Base-by-base conservation (phyloP, 1,140 invertebrate genomes). In the Bradysia coprophila region DNA sequence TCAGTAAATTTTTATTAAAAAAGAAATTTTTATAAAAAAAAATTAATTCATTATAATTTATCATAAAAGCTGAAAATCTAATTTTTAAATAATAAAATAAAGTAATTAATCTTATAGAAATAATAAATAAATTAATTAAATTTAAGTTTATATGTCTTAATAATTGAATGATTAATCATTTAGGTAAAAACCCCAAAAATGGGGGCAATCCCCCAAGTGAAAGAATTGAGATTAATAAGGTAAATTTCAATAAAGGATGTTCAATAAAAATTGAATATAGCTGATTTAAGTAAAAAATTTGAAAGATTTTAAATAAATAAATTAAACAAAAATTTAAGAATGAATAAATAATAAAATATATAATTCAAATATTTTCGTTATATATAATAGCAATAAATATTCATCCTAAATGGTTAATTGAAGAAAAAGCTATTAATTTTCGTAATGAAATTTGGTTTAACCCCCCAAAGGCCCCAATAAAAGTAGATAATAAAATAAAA, bases 341-440 rank as follows among this genome's bases (percentile, higher is more conserved):
- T 24, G 48, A 52, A 56, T 66, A 66, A 48, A 65, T 52, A 41
- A 55, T 21, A 47, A 65, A 59, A 50, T 65, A 66, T 46, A 54
- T 44, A 19, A 62, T 31, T 61, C 61, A 64, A 50, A 62, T 45
- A 47, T 48, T 57, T 51, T 61, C 49, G 21, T 48, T 62, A 50
- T 56, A 53, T 51, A 56, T 45, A 49, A 61, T 48, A 23, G 46
- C 41, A 41, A 46, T 46, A 43, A 68, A 40, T 61, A 69, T 62
- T 65, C 65, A 68, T 13, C 58, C 57, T 56, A 67, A 58, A 50
- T 69, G 64, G 49, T 66, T 68, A 61, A 68, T 68, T 3, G 65
- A 68, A 24, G 66, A 69, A 53, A 59, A 68, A 39, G 59, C 47
- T 61, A 68, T 51, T 49, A 67, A 49, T 66, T 67, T 67, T 34